Conservation (phyloP, 2,113 vertebrate genomes). For the Pedionomus torquatus region DNA sequence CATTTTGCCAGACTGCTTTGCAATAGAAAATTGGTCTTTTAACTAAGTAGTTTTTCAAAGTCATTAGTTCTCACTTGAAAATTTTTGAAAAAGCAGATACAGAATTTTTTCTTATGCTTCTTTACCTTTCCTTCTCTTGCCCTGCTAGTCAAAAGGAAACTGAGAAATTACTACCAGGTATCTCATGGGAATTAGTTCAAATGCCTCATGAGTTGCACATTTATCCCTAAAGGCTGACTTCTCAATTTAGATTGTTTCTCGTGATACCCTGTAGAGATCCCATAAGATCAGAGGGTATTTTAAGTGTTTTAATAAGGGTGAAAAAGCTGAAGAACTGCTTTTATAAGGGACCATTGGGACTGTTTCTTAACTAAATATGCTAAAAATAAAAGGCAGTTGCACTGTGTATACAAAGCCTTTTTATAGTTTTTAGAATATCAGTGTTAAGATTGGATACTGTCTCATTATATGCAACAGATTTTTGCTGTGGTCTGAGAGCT, state of each 20-base stretch:
- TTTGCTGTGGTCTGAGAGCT: background rate
- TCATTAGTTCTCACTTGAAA: background rate
- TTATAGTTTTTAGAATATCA: background rate
- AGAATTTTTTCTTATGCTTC: background rate
- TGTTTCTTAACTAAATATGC: background rate
- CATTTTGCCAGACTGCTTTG: background rate
- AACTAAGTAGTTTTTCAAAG: background rate
- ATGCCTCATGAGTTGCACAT: accelerated
- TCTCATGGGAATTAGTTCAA: background rate
- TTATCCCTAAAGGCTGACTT: background rate
- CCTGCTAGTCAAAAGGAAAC: background rate
- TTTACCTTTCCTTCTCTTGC: background rate
- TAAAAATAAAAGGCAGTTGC: background rate
- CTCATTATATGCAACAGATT: background rate
- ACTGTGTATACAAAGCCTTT: background rate
- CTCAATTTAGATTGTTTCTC: background rate
- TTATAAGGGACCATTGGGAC: background rate
- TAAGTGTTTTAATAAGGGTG: background rate
- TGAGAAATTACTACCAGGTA: background rate
- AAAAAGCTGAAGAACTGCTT: background rate
- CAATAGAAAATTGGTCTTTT: background rate
- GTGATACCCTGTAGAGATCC: background rate
- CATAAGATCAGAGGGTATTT: background rate
- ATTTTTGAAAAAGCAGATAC: background rate
- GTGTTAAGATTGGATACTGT: background rate